Evolutionary conservation across 2,888 invertebrate genomes (phyloP).

Genomic region (Trissolcus brochymenae): DNA sequence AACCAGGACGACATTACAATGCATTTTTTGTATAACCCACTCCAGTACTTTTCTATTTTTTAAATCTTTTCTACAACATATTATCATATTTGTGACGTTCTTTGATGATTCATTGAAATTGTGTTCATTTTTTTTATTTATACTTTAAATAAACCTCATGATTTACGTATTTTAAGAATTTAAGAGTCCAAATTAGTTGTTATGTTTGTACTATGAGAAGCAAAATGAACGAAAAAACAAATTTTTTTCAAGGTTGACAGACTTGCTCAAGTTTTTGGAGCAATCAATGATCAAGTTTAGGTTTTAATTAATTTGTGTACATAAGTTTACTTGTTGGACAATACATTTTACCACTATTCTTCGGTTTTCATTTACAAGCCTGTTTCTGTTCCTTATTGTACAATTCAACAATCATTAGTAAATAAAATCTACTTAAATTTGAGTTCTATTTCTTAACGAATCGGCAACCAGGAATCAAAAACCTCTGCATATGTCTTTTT

Average conservation of each 20-base stretch:
- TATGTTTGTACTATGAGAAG: no score
- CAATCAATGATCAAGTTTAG: conserved; percentile 46
- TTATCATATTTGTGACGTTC: no score
- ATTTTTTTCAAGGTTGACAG: not conserved
- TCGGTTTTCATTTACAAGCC: conserved; percentile 41
- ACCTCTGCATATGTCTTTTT: conserved; percentile 62
- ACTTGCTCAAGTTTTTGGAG: conserved; percentile 48
- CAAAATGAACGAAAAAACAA: no score
- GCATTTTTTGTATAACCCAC: conserved; percentile 12
- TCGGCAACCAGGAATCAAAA: conserved; percentile 64
- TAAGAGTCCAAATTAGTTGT: no score
- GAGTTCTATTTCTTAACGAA: conserved; percentile 62
- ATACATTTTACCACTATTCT: conserved; percentile 51
- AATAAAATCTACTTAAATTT: conserved; percentile 35
- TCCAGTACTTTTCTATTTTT: conserved; percentile 7
- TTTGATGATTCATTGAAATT: no score
- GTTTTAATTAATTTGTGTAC: conserved; percentile 56
- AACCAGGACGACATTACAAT: conserved; percentile 30
- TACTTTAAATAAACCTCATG: no score
- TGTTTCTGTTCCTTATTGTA: not conserved
- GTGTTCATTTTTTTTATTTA: conserved; percentile 3
- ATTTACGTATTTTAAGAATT: not conserved
- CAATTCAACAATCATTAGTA: conserved; percentile 10
- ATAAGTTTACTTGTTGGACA: conserved; percentile 56
- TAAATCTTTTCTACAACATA: no score